Evolutionary conservation across 2,888 invertebrate species (phyloP), one percentile per base, ranked within the genome.

Genomic region (Frankliniella intonsa): DNA sequence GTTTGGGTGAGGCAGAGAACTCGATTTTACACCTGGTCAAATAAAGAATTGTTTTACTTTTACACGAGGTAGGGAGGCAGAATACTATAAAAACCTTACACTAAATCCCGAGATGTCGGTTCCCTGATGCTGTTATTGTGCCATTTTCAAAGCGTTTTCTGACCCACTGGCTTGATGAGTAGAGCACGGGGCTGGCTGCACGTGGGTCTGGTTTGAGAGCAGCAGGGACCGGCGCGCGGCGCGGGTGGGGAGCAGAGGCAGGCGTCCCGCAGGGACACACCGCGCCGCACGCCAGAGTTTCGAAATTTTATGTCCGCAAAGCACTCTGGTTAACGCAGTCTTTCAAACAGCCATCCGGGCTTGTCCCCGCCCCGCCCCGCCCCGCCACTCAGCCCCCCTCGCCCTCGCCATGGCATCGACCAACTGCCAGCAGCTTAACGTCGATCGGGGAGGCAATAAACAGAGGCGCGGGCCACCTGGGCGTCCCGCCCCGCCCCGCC

Each of bases 371-470:
- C 38, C 38, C 38, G 3, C 38, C 38, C 38, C 38, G 5, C 38
- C 38, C 38, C 38, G 5, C 38, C 38, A 5, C 38, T 2, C 38
- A 2, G 3, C 38, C 3, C 38, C 38, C 3, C 38, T 2, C 38
- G 2, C 38, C 38, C 38, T 38, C 38, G 38, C 38, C 38, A 38
- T 38, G 38, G 38, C 38, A 38, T 38, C 62, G 62, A 62, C 62
- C 17, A 62, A 62, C 62, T 62, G n/a, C 7, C 62, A 25, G 69
- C 69, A 22, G 69, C 69, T 76, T 76, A 76, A 76, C 69, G 69
- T 76, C 69, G 69, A 76, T 76, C 69, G 69, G 69, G 69, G 69
- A 76, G 69, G 69, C 69, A 76, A 76, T 76, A 76, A 76, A 76
- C 22, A 12, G 22, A 22, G 25, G 25, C 38, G 25, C 69, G 25